These are phyloP conservation scores for Mylabris sibirica DNA, from an alignment of 2,888 invertebrate species.

Conservation along the genomic window DNA sequence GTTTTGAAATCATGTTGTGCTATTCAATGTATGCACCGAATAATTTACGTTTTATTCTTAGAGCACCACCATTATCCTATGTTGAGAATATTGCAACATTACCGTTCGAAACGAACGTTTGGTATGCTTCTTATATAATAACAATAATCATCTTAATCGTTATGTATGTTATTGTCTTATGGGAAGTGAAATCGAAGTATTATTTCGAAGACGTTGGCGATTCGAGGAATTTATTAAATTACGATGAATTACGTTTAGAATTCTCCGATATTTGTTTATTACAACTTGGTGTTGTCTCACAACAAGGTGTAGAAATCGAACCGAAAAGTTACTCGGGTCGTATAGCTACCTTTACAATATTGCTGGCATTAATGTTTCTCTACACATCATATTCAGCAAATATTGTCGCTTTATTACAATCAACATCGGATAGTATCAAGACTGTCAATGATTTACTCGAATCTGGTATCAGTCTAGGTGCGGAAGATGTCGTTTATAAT, in stretches of 20 bases:
- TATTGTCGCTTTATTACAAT: constrained; percentile 71
- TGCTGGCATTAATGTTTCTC: constrained; percentile 63
- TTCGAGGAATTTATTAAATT: constrained; percentile 20
- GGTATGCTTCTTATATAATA: constrained; percentile 18
- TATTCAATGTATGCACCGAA: constrained; percentile 9
- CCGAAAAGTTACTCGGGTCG: constrained; percentile 61
- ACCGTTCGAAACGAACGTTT: constrained; percentile 25
- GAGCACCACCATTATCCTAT: constrained; percentile 23
- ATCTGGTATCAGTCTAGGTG: constrained; percentile 68
- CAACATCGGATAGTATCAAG: constrained; percentile 66
- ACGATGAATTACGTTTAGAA: constrained; percentile 5
- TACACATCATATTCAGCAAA: constrained; percentile 72
- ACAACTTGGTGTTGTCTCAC: constrained; percentile 60
- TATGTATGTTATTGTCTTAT: constrained; percentile 16
- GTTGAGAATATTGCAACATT: constrained; percentile 27
- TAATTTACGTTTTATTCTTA: constrained; percentile 23
- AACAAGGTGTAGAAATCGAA: constrained; percentile 59
- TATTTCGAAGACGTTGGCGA: not conserved
- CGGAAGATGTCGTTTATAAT: constrained; percentile 65
- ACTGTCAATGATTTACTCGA: constrained; percentile 64
- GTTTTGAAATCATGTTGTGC: constrained; percentile 11
- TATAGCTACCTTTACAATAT: constrained; percentile 43
- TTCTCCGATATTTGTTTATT: constrained; percentile 50
- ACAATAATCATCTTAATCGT: constrained; percentile 12
- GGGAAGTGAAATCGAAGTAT: constrained; percentile 3